Base-by-base conservation (phyloP, 2,888 invertebrate genomes). In the Andrena marginata region DNA sequence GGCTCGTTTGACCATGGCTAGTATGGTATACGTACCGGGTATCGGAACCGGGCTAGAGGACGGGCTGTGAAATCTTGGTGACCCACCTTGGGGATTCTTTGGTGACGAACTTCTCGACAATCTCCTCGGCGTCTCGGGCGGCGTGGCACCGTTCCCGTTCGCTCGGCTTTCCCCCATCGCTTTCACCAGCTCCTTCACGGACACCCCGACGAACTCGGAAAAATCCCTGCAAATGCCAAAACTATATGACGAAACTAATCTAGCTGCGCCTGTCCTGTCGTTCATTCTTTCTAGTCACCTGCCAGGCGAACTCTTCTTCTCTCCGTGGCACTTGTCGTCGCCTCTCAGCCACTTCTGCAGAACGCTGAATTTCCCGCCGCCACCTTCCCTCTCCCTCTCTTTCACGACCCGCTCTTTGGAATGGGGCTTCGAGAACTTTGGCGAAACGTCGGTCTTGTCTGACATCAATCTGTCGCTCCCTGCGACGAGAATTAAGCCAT, bases 141-240 rank as follows among this genome's bases (percentile, higher is more conserved):
- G 97, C 0, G 97, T 97, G 0, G 96, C 95, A 48, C 96, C 96
- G 93, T 97, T 97, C 2, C 97, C 97, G 94, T 97, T 97, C n/a
- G 96, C 96, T 65, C 96, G 95, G 78, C 96, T 96, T 92, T 97
- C 97, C 0, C 97, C 97, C 92, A 97, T 96, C 0, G 96, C 96
- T 90, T 97, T 96, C 3, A 97, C 97, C 71, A 97, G 93, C 85
- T 97, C 97, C 84, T 97, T 96, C 16, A 97, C 97, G 0, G 97
- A 96, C 1, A 96, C 96, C 0, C 96, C 96, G 23, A 95, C 95
- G 76, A 96, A 94, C 90, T 96, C 96, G 93, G 95, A 92, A 91
- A 94, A 94, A 86, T 95, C 95, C 74, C 94, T 95, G 84, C 64
- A 82, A 77, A 75, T 64, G n/a, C 73, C 65, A 60, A 73, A 64